Base-by-base conservation (phyloP, 1,140 invertebrate species). In the Vollenhovia emeryi region DNA sequence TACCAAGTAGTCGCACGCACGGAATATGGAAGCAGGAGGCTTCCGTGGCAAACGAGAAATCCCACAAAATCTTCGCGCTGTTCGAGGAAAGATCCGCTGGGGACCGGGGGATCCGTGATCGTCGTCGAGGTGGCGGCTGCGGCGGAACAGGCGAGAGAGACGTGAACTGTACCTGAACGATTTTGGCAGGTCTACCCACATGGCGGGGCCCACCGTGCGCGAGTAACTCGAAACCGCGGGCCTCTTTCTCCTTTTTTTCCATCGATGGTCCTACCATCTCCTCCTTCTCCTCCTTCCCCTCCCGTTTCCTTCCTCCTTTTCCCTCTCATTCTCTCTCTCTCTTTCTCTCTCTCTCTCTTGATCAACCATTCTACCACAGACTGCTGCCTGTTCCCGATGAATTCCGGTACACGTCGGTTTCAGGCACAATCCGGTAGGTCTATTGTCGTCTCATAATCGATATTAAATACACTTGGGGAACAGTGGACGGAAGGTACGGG, bases 381-480 rank as follows among this genome's bases (percentile, higher is more conserved):
- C 43, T 48, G 64, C 55, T 73, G 52, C 60, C 80, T 76, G 79
- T 45, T 60, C n/a, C 33, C 69, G 43, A 15, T 36, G 36, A 59
- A 50, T 73, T 84, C 73, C 24, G 43, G 18, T 45, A 43, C 60
- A 33, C 36, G 36, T 9, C 73, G 64, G 27, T 55, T 21, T 36
- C 75, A 82, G 73, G 30, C 74, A 84, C 86, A 91, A 90, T 88
- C 92, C 89, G 87, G 90, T 91, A 89, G 91, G 90, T 92, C 92
- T 93, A 93, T 93, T 91, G 92, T 92, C 89, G 89, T 90, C 88
- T 93, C 87, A 92, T 92, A 92, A 93, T 92, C 92, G 92, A 92
- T 91, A 90, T 90, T 92, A 92, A 92, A 92, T 92, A 92, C 91
- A 79, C 82, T 69, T 85, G 78, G 78, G 83, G 52, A 86, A 45